Evolutionary conservation across 2,113 vertebrate genomes (phyloP), one percentile per base, ranked within the genome.

Genomic region (Chaetodon auriga): DNA sequence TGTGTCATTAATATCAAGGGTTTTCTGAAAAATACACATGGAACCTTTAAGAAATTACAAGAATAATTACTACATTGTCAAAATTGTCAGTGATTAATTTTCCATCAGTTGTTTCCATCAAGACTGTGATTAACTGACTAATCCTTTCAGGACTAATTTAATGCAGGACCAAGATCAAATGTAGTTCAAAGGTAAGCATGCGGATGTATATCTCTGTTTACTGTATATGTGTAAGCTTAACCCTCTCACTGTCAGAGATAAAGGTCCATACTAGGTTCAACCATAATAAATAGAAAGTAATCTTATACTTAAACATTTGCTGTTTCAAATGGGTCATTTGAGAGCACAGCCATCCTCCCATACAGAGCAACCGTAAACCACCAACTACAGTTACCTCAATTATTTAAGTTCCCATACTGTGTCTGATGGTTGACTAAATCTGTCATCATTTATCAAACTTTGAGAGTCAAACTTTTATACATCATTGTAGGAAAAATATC

Each of bases 341-440:
- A 81, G 54, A 83, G 41, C 8, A 45, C 9, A 60, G 58, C 77
- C 65, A 21, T 18, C 0, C 25, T 6, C 23, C 53, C 21, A 68
- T 53, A 68, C 57, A 84, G 49, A 46, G 23, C 21, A 30, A n/a
- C 5, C 43, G 25, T 71, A 75, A 69, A 82, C 69, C 12, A 72
- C 45, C 35, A 69, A 78, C 51, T 76, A 71, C 35, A 81, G 45
- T 45, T 58, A 63, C 48, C n/a, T 21, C 1, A 45, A 88, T 80
- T 25, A 75, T 73, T 76, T 66, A 30, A 76, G 46, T 63, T 86
- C 25, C 55, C 18, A 51, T 1, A 45, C 77, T 11, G 58, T 80
- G 62, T 21, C 63, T 89, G 81, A 92, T 88, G 85, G 82, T 84
- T 87, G 82, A 85, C 76, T 76, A 70, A 51, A 88, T 85, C 78